Evolutionary conservation across 1,140 invertebrate genomes (phyloP), one percentile per base, ranked within the genome.

Genomic region (Papilio polytes): DNA sequence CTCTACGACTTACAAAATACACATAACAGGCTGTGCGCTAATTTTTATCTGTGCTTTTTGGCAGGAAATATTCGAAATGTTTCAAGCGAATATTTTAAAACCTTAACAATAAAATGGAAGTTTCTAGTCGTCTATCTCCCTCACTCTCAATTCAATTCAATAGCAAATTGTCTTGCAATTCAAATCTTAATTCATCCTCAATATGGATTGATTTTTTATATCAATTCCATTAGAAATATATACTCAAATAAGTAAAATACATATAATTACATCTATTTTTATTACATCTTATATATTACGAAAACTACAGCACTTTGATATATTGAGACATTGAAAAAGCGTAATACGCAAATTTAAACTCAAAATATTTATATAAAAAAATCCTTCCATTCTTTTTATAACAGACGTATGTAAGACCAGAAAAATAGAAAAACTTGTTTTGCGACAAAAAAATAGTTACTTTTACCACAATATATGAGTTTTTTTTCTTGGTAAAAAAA

Each of bases 1-100:
- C 22, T 53, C 74, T 78, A 78, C n/a, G n/a, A n/a, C n/a, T 63
- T 78, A 78, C 76, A 63, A 59, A 63, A 41, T 59, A 78, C 56
- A 74, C 10, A 22, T 4, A 15, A 51, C 12, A 56, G 53, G 26
- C 13, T 78, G 76, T 78, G 76, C 76, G 53, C 36, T 31, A 22
- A 36, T 10, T 78, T 36, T 72, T 36, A 72, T 72, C 66, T 72
- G 20, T 70, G 20, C 10, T 70, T 72, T 44, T 74, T 74, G 41
- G 41, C 73, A n/a, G 44, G 73, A 74, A 74, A 72, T 72, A 72
- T 36, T 36, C 10, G 15, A 41, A 36, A 72, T 41, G 41, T 31
- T 41, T 41, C 31, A 63, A 63, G 59, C 59, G 4, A 63, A 63
- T 63, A 63, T 26, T 26, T 56, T 56, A 20, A 59, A 4, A 59